Evolutionary conservation across 2,113 vertebrate genomes (phyloP).

Genomic region (Plestiodon gilberti): DNA sequence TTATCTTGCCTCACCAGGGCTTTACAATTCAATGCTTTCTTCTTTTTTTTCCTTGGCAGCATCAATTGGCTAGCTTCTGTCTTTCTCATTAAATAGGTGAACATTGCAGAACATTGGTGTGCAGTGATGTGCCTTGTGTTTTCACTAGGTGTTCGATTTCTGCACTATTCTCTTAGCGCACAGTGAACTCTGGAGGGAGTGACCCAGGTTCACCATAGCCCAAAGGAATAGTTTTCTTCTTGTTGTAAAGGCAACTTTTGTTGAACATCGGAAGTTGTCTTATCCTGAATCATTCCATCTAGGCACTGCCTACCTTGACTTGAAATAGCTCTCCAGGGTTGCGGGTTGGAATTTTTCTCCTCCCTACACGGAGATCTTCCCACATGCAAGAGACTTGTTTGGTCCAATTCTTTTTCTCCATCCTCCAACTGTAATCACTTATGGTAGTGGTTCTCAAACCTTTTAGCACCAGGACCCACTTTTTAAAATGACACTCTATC

Average conservation of each 20-base stretch:
- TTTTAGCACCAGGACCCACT: no score
- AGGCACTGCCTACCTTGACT: no score
- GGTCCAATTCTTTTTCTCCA: no score
- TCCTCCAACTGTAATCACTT: no score
- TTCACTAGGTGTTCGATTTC: neutral
- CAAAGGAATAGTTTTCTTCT: neutral
- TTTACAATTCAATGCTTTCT: neutral
- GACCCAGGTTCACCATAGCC: neutral
- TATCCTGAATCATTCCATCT: no score
- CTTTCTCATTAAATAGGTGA: neutral
- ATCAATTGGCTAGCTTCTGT: neutral
- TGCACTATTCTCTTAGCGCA: neutral
- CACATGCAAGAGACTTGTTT: no score
- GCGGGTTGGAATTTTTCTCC: no score
- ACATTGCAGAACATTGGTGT: neutral
- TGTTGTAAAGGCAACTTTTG: neutral
- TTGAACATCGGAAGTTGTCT: no score
- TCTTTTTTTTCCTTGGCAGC: conserved; percentile 10
- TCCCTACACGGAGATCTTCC: no score
- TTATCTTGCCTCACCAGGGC: conserved; percentile 35
- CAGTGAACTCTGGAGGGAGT: neutral
- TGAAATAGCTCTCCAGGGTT: no score
- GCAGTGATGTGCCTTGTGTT: neutral
- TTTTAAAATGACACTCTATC: no score
- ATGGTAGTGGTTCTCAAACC: no score